Percentiles rank a stretch among this genome's conserved stretches.
Conservation (phyloP, 1,140 invertebrate species). For the Danaus melanippus region DNA sequence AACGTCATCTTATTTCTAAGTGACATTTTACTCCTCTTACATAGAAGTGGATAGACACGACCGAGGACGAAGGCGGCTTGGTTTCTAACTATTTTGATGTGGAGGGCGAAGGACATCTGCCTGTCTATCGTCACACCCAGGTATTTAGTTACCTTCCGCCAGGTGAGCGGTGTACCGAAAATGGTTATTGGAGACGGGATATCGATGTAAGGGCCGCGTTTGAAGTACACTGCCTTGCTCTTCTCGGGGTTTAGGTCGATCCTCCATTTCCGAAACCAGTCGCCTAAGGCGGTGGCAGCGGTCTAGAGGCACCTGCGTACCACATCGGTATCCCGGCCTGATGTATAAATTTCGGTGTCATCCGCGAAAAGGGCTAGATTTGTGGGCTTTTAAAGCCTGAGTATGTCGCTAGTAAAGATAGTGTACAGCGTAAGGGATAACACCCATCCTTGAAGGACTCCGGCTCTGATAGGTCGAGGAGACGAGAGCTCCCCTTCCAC, state of each 20-base stretch:
- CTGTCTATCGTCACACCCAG: conserved; percentile 6
- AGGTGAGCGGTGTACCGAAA: background rate
- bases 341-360: background rate
- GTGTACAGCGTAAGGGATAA: background rate
- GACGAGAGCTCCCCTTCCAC: background rate
- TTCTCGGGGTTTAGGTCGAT: conserved; percentile 2
- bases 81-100: background rate
- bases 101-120: background rate
- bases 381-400: too few species aligned
- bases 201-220: background rate
- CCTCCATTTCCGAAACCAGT: background rate
- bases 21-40: background rate
- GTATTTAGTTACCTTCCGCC: conserved; percentile 6
- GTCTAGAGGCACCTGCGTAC: background rate
- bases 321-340: background rate
- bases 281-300: background rate
- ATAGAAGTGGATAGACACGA: background rate
- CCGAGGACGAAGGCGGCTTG: background rate
- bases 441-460: conserved; percentile 3
- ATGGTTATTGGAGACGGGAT: background rate
- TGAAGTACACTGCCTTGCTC: conserved; percentile 5
- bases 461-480: background rate
- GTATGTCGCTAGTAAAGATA: background rate
- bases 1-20: conserved; percentile 2
- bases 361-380: conserved; percentile 1